Evolutionary conservation across 2,113 vertebrate species (phyloP), one percentile per base, ranked within the genome.

Genomic region (Galemys pyrenaicus): DNA sequence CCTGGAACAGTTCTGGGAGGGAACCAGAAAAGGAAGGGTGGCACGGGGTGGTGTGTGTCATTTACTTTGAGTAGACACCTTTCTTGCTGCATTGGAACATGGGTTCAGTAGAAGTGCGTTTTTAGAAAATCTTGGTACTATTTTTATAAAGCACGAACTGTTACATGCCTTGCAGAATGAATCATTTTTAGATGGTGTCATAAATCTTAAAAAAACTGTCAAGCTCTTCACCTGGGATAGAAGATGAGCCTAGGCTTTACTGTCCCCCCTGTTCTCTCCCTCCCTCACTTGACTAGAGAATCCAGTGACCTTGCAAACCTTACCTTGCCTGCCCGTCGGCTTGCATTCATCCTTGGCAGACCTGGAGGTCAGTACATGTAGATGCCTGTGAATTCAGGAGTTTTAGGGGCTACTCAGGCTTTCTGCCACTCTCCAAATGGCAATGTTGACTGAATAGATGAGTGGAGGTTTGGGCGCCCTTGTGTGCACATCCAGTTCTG

Each of bases 101-200:
- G 22, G 60, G 88, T 80, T 75, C 19, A 44, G 62, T 44, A 93
- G 92, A 96, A 94, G 68, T 91, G 35, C 35, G 56, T 68, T 93
- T 84, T 77, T 79, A 46, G n/a, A 62, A 92, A 96, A 93, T 88
- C 8, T 0, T 83, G 44, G 5, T 93, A 0, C 85, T 97, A 89
- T 82, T 97, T 96, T 96, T 95, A 85, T 93, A 96, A 94, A 86
- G 86, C 39, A 94, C 92, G 75, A 95, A 91, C 32, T 95, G 20
- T 60, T 94, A 87, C 44, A 67, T 92, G 94, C 88, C 85, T 97
- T 74, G 91, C 37, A 75, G 91, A 62, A 96, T 89, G 96, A 49
- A n/a, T 98, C 64, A 87, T 94, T 97, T 97, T 97, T 94, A 96
- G 82, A 89, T 75, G 87, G 24, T 96, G 92, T 70, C 68, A 83